Evolutionary conservation across 2,888 invertebrate species (phyloP), one percentile per base, ranked within the genome.

Genomic region (Acleris holmiana): DNA sequence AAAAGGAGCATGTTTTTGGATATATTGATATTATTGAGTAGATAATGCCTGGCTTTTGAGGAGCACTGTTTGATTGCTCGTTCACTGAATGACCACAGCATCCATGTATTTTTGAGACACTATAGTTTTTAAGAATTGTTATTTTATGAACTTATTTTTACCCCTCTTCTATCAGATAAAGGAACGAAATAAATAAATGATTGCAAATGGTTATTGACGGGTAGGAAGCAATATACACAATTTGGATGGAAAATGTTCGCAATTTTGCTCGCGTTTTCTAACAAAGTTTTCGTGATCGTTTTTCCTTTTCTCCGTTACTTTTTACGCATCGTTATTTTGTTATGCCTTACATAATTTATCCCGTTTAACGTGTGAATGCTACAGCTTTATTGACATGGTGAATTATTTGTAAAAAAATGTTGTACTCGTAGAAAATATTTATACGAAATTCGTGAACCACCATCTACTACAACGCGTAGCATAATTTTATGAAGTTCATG

Each of bases 1-100:
- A 71, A 51, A 64, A 40, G 21, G 13, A 80, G 91, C 91, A 91
- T 91, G 91, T 84, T 86, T 87, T 85, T 87, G 87, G 88, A 87
- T 88, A 83, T 88, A 86, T 84, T 78, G 77, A 83, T 88, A 86
- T 84, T 78, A 77, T 74, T 72, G 74, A 64, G 77, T 82, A 80
- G 80, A 72, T 69, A 67, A 71, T 75, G 84, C 79, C 76, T 82
- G 77, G 82, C 83, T 83, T 77, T 61, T 71, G 72, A 72, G 35
- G 57, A 67, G 50, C 51, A 54, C 67, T 29, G 21, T 48, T 61
- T 50, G 44, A 48, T 40, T 18, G 56, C 62, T 61, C 58, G 53
- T 58, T 53, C 57, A 61, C 58, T 15, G 48, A 58, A 61, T 57
- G 55, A 59, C 47, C 61, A 63, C 59, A 59, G 62, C 62, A 56